A percentile compares a stretch with the other conserved stretches of the same genome.
Conservation (phyloP, 1,140 invertebrate species). For the Coelopa frigida region DNA sequence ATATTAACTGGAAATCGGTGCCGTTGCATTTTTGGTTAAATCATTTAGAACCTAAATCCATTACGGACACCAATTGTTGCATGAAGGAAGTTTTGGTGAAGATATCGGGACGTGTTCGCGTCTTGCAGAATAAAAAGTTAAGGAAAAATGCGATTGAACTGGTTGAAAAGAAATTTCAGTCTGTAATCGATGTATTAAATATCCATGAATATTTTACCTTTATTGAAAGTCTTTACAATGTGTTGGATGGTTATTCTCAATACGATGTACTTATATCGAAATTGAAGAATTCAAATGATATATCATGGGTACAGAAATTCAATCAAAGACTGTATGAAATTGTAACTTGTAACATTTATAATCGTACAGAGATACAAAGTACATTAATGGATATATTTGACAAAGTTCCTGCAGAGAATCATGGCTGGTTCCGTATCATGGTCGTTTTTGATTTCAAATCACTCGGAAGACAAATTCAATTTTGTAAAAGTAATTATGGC, state of each 20-base stretch:
- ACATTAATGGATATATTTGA: no score
- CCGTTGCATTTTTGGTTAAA: constrained; percentile 26
- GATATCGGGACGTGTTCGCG: constrained; percentile 21
- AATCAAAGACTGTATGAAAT: constrained; percentile 12
- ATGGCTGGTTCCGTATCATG: no score
- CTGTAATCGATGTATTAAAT: constrained; percentile 6
- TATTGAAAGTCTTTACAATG: constrained; percentile 26
- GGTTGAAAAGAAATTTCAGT: constrained; percentile 17
- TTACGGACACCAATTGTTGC: background rate
- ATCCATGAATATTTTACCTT: constrained; percentile 26
- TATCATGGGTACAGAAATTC: background rate
- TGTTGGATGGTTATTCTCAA: constrained; percentile 18
- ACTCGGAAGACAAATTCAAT: no score
- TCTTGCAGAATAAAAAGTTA: constrained; percentile 20
- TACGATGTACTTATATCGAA: constrained; percentile 16
- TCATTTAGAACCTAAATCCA: constrained; percentile 14
- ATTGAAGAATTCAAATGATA: constrained; percentile 10
- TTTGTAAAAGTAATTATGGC: no score
- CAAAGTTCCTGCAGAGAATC: no score
- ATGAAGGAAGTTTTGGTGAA: constrained; percentile 18
- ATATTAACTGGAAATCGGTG: constrained; percentile 28
- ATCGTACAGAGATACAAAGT: no score
- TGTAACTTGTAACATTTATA: constrained; percentile 1
- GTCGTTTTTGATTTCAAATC: no score
- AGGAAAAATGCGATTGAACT: constrained; percentile 7